These are phyloP conservation scores for Anaspis maculata DNA, from an alignment of 2,888 invertebrate species.

Conservation along the genomic window DNA sequence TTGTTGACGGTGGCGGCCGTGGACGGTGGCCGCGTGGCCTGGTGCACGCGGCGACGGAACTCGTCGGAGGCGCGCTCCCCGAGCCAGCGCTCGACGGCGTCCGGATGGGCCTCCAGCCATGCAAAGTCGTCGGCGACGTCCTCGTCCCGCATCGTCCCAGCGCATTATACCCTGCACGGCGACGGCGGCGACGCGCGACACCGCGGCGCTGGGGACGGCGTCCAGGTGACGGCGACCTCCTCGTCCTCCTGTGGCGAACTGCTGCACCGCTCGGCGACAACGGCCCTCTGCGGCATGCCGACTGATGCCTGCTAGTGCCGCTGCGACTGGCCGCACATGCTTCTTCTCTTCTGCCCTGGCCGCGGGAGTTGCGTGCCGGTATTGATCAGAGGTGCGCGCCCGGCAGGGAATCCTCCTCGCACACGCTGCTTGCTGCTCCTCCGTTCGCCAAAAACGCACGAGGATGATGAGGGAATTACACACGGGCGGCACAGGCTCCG, in stretches of 20 bases:
- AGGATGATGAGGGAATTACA: no score
- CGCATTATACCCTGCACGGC: no score
- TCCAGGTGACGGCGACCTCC: constrained; percentile 28
- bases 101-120: constrained; percentile 56
- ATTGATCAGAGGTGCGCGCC: constrained; percentile 32
- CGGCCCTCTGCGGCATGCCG: constrained; percentile 22
- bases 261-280: constrained; percentile 17
- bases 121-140: constrained; percentile 36
- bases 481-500: no score
- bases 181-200: constrained; percentile 24
- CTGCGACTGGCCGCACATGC: constrained; percentile 22
- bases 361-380: constrained; percentile 34
- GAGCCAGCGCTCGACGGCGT: constrained; percentile 66
- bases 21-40: no score
- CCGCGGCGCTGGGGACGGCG: constrained; percentile 32
- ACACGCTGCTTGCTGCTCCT: no score
- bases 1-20: no score
- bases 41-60: constrained; percentile 33
- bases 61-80: constrained; percentile 63
- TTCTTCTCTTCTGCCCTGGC: constrained; percentile 6
- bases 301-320: constrained; percentile 9
- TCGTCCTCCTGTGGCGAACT: constrained; percentile 21
- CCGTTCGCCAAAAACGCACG: neutral
- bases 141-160: constrained; percentile 36
- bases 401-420: no score